Conservation (phyloP, 2,113 vertebrate genomes). For the Mus spicilegus region DNA sequence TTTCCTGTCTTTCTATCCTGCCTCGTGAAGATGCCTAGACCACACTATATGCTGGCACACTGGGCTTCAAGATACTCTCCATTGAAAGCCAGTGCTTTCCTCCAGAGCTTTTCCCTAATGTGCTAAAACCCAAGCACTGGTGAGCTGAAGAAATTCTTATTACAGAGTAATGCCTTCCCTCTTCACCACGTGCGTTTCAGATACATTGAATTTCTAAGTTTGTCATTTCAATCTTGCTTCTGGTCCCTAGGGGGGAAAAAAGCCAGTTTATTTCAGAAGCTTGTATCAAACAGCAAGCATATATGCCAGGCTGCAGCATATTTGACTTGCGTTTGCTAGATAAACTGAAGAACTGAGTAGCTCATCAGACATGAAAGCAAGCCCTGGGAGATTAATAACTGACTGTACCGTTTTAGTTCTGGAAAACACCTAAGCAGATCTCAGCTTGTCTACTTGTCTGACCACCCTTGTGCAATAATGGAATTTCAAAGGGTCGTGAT, state of each 20-base stretch:
- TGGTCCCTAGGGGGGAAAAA: slow-evolving; percentile 12
- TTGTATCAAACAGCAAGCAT: slow-evolving; percentile 30
- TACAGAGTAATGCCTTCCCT: neutral
- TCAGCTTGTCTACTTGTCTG: slow-evolving; percentile 65
- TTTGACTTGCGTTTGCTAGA: slow-evolving; percentile 56
- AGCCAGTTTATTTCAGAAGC: slow-evolving; percentile 38
- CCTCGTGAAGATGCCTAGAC: neutral
- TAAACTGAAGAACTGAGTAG: slow-evolving; percentile 56
- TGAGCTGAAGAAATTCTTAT: slow-evolving; percentile 27
- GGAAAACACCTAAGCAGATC: slow-evolving; percentile 50
- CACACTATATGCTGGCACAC: neutral
- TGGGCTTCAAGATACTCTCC: neutral
- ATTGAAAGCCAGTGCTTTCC: neutral
- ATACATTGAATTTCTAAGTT: slow-evolving; percentile 4
- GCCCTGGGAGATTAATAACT: slow-evolving; percentile 54
- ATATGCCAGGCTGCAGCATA: neutral
- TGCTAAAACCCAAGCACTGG: slow-evolving; percentile 4
- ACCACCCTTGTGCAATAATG: slow-evolving; percentile 26
- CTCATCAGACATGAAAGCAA: slow-evolving; percentile 50
- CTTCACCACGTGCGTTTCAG: neutral
- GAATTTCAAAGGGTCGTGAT: slow-evolving; percentile 68
- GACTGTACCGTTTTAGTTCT: slow-evolving; percentile 60
- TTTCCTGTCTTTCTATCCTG: neutral
- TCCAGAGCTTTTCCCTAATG: neutral
- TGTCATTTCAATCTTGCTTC: slow-evolving; percentile 58